These are phyloP conservation scores for Labia minor DNA, from an alignment of 2,888 invertebrate species.

Conservation along the genomic window DNA sequence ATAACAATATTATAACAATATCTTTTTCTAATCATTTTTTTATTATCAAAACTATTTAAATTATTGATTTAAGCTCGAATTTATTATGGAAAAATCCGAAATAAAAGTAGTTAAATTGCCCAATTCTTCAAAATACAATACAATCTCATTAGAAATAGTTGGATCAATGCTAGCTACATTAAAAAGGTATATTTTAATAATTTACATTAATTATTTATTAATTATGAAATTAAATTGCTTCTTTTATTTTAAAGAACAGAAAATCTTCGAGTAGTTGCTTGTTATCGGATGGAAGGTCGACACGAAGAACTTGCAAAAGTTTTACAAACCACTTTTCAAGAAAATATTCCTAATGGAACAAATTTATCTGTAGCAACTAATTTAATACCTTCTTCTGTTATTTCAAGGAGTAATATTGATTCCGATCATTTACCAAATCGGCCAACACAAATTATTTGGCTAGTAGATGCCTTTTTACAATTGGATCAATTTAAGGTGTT, in stretches of 20 bases:
- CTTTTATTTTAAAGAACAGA: conserved; percentile 35
- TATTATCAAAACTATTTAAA: no score
- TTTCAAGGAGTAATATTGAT: neutral
- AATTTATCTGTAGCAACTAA: neutral
- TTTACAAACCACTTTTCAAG: conserved; percentile 54
- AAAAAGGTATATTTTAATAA: conserved; percentile 36
- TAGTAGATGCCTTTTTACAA: conserved; percentile 16
- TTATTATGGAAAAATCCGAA: conserved; percentile 31
- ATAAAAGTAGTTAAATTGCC: conserved; percentile 38
- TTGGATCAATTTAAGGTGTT: conserved; percentile 14
- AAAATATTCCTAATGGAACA: neutral
- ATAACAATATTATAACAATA: no score
- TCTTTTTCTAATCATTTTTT: no score
- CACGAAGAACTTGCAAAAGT: conserved; percentile 56
- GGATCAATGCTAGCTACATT: conserved; percentile 42
- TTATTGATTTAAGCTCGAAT: no score
- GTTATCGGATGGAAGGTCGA: conserved; percentile 49
- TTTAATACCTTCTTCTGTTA: neutral
- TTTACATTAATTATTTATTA: conserved; percentile 33
- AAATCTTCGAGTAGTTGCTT: conserved; percentile 47
- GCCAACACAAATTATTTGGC: conserved; percentile 15
- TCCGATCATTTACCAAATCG: conserved; percentile 3
- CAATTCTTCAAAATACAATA: conserved; percentile 44
- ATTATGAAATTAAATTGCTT: conserved; percentile 17
- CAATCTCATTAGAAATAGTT: conserved; percentile 39